Percentiles rank a stretch among this genome's conserved stretches.
These are phyloP conservation scores for Drosophila dunni DNA, from an alignment of 1,140 invertebrate species.

Conservation along the genomic window DNA sequence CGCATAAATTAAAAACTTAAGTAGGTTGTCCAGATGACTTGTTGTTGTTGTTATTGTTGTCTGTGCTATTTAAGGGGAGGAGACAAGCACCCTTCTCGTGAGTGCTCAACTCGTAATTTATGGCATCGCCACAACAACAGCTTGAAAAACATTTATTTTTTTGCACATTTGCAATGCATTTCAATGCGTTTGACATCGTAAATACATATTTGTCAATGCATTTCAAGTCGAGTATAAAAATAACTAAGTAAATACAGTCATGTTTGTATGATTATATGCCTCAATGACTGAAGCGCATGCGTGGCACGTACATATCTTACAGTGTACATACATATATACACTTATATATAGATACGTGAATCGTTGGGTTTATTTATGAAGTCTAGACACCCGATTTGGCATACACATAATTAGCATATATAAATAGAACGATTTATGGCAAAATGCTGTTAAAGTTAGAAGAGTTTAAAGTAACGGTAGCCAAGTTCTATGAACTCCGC, in stretches of 20 bases:
- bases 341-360: constrained; percentile 3
- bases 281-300: constrained; percentile 50
- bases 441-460: constrained; percentile 11
- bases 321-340: background rate
- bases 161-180: constrained; percentile 67
- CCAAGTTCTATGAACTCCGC: constrained; percentile 66
- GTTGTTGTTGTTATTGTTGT: constrained; percentile 16
- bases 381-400: constrained; percentile 76
- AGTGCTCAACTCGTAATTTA: constrained; percentile 71
- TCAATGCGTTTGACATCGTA: constrained; percentile 77
- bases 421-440: constrained; percentile 44
- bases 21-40: constrained; percentile 60
- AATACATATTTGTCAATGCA: constrained; percentile 77
- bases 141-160: constrained; percentile 41
- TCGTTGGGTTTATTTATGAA: constrained; percentile 70
- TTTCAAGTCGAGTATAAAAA: constrained; percentile 50
- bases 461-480: constrained; percentile 57
- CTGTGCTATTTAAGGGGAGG: constrained; percentile 48
- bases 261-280: constrained; percentile 3
- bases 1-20: constrained; percentile 79
- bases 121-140: constrained; percentile 50
- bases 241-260: constrained; percentile 31
- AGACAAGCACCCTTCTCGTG: constrained; percentile 44
- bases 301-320: constrained; percentile 55
- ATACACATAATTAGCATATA: constrained; percentile 71